Evolutionary conservation across 2,888 invertebrate genomes (phyloP).

Genomic region (Helicoverpa assulta): DNA sequence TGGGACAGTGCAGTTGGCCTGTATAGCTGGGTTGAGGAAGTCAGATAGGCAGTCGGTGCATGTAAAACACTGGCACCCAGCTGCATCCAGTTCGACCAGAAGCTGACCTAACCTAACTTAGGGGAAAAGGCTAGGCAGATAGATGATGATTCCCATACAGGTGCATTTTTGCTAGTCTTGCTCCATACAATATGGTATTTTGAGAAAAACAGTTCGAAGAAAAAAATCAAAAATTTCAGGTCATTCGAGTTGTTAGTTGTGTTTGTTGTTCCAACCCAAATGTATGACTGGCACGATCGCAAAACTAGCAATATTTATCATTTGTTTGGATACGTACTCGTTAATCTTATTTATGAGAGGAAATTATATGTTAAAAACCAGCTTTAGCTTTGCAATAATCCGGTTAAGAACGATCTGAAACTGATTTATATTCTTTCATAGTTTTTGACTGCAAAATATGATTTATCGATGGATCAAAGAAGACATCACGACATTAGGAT

Average conservation of each 20-base stretch:
- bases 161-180: conserved; percentile 12
- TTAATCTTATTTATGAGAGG: background rate
- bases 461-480: background rate
- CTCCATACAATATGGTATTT: conserved; percentile 1
- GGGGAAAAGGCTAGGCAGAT: too few relatives aligned
- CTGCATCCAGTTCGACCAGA: too few relatives aligned
- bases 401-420: too few relatives aligned
- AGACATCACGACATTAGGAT: too few relatives aligned
- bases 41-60: too few relatives aligned
- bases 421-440: background rate
- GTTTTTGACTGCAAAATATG: background rate
- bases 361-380: background rate
- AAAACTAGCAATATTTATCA: conserved; percentile 16
- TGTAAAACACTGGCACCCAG: too few relatives aligned
- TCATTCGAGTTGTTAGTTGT: conserved; percentile 28
- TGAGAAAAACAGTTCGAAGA: conserved; percentile 21
- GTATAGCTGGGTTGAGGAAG: too few relatives aligned
- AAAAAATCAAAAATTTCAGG: conserved; percentile 37
- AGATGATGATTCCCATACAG: conserved; percentile 9
- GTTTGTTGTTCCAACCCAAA: conserved; percentile 45
- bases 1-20: too few relatives aligned
- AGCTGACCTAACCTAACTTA: too few relatives aligned
- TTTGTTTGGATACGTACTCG: conserved; percentile 1
- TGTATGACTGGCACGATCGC: conserved; percentile 37
- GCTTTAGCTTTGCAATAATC: too few relatives aligned